Base-by-base conservation (phyloP, 2,113 vertebrate genomes). In the Halcyon malimbica region DNA sequence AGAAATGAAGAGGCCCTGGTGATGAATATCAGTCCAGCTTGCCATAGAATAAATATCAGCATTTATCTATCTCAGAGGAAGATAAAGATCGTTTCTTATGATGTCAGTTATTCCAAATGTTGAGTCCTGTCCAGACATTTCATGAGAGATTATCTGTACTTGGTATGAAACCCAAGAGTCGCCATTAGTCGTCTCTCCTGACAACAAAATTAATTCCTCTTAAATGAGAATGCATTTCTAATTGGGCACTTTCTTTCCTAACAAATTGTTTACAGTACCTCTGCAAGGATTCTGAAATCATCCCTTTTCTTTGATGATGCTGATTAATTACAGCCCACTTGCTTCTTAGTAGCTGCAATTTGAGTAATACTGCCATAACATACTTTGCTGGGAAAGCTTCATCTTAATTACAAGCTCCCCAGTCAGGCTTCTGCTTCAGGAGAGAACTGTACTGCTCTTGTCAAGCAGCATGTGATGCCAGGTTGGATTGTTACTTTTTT, bases 321-420 rank as follows among this genome's bases (percentile, higher is more conserved):
- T 89, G 77, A 94, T 95, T 95, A 97, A 96, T 94, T 87, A 95
- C 87, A 93, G 82, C 78, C 94, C 78, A 70, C 84, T 88, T 92
- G 59, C 42, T 73, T 93, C 83, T 94, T 89, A 80, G 86, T 65
- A 83, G 95, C 64, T 90, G 92, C 85, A 87, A 44, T 85, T 84
- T 89, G 78, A 94, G 78, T 77, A 42, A 73, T 53, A 89, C 42
- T 90, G 83, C 85, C 28, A 19, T 76, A 69, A 69, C 37, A 41
- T 11, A n/a, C 78, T 88, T 85, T 31, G 70, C 90, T 88, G 46
- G 44, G 87, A 87, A 94, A 86, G 80, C 77, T 95, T 94, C 54
- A 25, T 94, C 82, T 96, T 79, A 89, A 95, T 94, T 89, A 93
- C 53, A n/a, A 6, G 41, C 71, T 96, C 79, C 89, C 74, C 84